Evolutionary conservation across 1,140 invertebrate genomes (phyloP).

Genomic region (Pogonomyrmex californicus): DNA sequence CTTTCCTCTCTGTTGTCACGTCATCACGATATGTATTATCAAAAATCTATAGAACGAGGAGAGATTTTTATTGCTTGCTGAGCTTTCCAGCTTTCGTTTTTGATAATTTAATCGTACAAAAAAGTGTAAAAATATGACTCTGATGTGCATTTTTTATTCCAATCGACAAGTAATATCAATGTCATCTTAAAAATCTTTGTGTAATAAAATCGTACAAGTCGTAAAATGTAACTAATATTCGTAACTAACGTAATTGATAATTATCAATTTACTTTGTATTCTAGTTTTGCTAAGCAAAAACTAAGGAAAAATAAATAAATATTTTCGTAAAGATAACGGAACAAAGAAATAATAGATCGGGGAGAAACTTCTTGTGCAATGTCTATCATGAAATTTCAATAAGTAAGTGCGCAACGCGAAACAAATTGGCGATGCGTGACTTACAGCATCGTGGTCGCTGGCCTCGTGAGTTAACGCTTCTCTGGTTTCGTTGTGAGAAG

Average conservation of each 20-base stretch:
- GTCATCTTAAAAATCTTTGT: background rate
- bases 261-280: no score
- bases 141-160: background rate
- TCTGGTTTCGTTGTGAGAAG: constrained; percentile 88
- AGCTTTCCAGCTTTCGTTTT: background rate
- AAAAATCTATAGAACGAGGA: background rate
- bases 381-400: constrained; percentile 52
- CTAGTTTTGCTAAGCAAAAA: background rate
- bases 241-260: background rate
- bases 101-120: background rate
- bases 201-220: background rate
- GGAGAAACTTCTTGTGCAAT: constrained; percentile 42
- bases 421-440: constrained; percentile 77
- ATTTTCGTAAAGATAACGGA: constrained; percentile 32
- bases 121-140: background rate
- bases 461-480: constrained; percentile 90
- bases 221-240: background rate
- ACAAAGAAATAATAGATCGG: constrained; percentile 50
- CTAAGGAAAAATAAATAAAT: background rate
- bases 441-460: constrained; percentile 90
- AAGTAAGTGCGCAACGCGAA: constrained; percentile 56
- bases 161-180: background rate
- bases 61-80: background rate
- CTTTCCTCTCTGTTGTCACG: constrained; percentile 38
- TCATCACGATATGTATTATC: background rate